A percentile compares a stretch with the other conserved stretches of the same genome.
These are phyloP conservation scores for Argopecten irradians DNA, from an alignment of 1,140 invertebrate species.

Conservation along the genomic window DNA sequence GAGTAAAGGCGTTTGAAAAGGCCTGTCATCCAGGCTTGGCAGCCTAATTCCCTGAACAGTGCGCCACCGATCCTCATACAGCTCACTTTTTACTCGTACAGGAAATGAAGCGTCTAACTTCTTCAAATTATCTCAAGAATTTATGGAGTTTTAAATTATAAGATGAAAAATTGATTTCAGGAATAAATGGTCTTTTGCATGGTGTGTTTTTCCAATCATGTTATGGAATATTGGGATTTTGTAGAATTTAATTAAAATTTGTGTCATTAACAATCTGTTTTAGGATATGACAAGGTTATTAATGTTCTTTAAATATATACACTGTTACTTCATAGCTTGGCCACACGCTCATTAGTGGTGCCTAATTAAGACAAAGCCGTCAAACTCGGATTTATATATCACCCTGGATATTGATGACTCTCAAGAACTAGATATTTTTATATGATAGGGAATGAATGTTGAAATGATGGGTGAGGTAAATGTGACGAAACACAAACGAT, in stretches of 20 bases:
- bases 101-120: not conserved
- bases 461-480: no score
- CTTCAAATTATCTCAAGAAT: not conserved
- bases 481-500: no score
- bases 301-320: no score
- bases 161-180: not conserved
- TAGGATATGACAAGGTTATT: no score
- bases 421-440: no score
- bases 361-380: no score
- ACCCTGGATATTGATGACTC: no score
- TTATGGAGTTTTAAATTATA: constrained; percentile 5
- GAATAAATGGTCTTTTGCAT: not conserved
- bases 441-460: no score
- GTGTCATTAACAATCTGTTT: no score
- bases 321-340: no score
- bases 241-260: not conserved
- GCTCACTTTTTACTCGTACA: not conserved
- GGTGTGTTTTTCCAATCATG: not conserved
- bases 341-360: no score
- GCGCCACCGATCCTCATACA: not conserved
- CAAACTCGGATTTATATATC: no score
- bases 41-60: not conserved
- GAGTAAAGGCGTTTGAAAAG: not conserved
- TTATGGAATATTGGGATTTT: not conserved
- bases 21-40: not conserved